Base-by-base conservation (phyloP, 2,888 invertebrate species). In the Amaurobius ferox region DNA sequence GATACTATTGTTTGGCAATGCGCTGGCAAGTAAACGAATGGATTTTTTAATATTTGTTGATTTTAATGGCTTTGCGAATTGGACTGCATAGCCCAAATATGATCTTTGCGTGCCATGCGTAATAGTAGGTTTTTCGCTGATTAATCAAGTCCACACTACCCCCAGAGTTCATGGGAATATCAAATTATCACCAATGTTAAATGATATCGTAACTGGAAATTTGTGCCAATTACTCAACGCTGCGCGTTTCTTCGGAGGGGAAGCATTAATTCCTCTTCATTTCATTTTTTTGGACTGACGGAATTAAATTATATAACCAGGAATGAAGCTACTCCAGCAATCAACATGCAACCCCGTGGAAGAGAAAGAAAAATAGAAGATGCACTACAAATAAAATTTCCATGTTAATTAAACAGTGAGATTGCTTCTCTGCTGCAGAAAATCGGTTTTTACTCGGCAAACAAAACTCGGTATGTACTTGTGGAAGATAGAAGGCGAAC, bases 321-420 rank as follows among this genome's bases (percentile, higher is more conserved):
- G 11, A 11, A 55, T 55, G 55, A 55, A 55, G 16, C 55, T 55
- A 23, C 23, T 23, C 55, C 2, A 5, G 55, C 23, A 23, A 55
- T 55, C 55, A 55, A 5, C 23, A n/a, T 55, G 55, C 16, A 23
- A 55, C 55, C 23, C 6, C 9, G 19, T 5, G 55, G 23, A 11
- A 55, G 23, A 5, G 23, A 55, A 55, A 55, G 11, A 23, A 3
- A 23, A 19, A 55, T 23, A 23, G 19, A 44, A 9, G 44, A 55
- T 23, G 19, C 55, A 55, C 55, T 23, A 16, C 55, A 55, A 55
- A 55, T 55, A 55, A 55, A 55, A 55, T 55, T 55, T 55, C 55
- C 55, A 55, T 55, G 55, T 55, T 55, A 55, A 55, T 55, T 55
- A 55, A 55, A 55, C 55, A 55, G 55, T 55, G 55, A 55, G 23